Conservation (phyloP, 2,113 vertebrate genomes). For the Nannobrachium achirus region DNA sequence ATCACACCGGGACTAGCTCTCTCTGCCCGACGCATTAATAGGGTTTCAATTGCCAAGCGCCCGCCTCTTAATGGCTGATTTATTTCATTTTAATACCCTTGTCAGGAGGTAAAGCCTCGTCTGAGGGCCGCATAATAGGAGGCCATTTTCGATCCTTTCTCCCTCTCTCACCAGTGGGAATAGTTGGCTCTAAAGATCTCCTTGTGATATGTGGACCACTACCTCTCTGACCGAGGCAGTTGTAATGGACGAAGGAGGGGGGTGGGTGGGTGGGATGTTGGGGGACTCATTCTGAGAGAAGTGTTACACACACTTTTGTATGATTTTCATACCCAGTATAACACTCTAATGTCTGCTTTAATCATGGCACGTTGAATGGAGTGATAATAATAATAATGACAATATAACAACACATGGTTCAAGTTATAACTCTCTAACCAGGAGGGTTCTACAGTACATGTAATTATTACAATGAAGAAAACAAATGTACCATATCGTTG, state of each 20-base stretch:
- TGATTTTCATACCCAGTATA: conserved; percentile 13
- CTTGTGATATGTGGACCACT: conserved; percentile 70
- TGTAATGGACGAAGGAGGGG: not conserved
- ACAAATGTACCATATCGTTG: no score
- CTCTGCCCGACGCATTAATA: conserved; percentile 76
- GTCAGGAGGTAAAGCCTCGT: conserved; percentile 76
- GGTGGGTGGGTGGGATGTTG: conserved; percentile 34
- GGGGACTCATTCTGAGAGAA: conserved; percentile 24
- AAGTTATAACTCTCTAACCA: no score
- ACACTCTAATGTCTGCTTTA: conserved; percentile 28
- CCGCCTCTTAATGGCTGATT: conserved; percentile 83
- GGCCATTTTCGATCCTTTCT: conserved; percentile 51
- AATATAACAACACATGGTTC: no score
- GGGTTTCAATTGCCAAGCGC: conserved; percentile 78
- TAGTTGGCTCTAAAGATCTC: conserved; percentile 71
- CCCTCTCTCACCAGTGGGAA: conserved; percentile 65
- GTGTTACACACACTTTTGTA: conserved; percentile 18
- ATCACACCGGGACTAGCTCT: conserved; percentile 62
- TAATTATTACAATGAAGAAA: conserved; percentile 28
- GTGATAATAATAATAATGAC: conserved; percentile 15
- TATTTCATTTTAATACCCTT: conserved; percentile 85
- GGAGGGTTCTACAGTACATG: not conserved
- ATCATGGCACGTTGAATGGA: not conserved
- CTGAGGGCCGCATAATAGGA: conserved; percentile 72
- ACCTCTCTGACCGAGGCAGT: conserved; percentile 46